Evolutionary conservation across 1,140 invertebrate species (phyloP).

Genomic region (Eumaeus atala): DNA sequence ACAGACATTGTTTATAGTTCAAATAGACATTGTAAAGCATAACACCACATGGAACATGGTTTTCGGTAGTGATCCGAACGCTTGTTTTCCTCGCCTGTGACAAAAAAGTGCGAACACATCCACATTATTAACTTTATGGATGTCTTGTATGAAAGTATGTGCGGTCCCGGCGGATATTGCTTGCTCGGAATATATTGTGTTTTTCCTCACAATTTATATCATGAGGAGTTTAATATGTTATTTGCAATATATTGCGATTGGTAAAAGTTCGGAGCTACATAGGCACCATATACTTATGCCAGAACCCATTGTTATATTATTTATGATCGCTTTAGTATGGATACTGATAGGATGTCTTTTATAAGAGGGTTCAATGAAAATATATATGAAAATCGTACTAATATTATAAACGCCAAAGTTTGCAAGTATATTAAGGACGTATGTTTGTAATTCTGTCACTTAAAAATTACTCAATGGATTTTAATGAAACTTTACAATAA

Average conservation of each 20-base stretch:
- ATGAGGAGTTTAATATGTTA: slow-evolving; percentile 1
- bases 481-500: too few relatives aligned
- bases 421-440: too few relatives aligned
- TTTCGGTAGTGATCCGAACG: too few relatives aligned
- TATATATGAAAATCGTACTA: background rate
- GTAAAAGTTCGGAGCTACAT: background rate
- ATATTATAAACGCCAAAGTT: too few relatives aligned
- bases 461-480: too few relatives aligned
- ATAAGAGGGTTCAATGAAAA: background rate
- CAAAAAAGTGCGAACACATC: background rate
- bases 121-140: background rate
- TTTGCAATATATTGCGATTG: slow-evolving; percentile 7
- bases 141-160: background rate
- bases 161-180: slow-evolving; percentile 5
- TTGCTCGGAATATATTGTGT: slow-evolving; percentile 6
- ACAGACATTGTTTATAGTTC: too few relatives aligned
- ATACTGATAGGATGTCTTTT: background rate
- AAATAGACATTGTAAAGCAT: too few relatives aligned
- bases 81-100: too few relatives aligned
- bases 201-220: slow-evolving; percentile 6
- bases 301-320: background rate
- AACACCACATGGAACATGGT: too few relatives aligned
- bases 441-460: too few relatives aligned
- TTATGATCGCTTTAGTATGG: background rate
- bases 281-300: background rate